A percentile compares a stretch with the other conserved stretches of the same genome.
phyloP scores from a whole-genome alignment of 2,888 invertebrate genomes.

The Eutolmus rufibarbis region DNA sequence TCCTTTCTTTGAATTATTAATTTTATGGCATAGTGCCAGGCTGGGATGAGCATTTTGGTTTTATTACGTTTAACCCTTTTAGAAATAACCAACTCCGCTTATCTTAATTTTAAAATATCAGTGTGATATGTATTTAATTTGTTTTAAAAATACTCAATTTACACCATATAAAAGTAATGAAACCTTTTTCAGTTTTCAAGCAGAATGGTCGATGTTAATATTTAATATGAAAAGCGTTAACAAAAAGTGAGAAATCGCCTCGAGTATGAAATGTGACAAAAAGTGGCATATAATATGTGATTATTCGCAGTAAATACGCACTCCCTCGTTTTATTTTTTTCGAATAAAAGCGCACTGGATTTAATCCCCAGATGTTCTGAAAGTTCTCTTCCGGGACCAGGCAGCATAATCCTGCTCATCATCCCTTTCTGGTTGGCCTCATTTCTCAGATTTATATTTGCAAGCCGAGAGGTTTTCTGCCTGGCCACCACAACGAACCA shows the following conservation, averaged over 20 bases:
- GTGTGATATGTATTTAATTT: not conserved
- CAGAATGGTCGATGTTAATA: not conserved
- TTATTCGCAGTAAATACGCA: not conserved
- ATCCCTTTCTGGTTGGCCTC: not conserved
- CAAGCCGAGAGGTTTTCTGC: not conserved
- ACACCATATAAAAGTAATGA: not conserved
- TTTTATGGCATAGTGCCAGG: not conserved
- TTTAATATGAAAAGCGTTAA: not conserved
- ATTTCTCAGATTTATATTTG: not conserved
- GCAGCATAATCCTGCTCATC: not conserved
- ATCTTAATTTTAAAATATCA: not conserved
- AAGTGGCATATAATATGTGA: not conserved
- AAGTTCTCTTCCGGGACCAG: not conserved
- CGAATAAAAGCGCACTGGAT: not conserved
- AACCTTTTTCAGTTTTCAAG: not conserved
- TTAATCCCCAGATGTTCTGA: not conserved
- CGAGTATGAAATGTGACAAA: not conserved
- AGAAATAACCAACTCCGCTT: not conserved
- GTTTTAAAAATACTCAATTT: not conserved
- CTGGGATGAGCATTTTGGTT: not conserved
- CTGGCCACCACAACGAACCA: not conserved
- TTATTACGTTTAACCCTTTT: not conserved
- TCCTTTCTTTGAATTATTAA: not conserved
- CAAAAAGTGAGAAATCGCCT: not conserved
- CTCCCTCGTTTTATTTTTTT: not conserved